A percentile compares a stretch with the other conserved stretches of the same genome.
These are phyloP conservation scores for Thermophis baileyi DNA, from an alignment of 2,113 vertebrate species.

Conservation along the genomic window DNA sequence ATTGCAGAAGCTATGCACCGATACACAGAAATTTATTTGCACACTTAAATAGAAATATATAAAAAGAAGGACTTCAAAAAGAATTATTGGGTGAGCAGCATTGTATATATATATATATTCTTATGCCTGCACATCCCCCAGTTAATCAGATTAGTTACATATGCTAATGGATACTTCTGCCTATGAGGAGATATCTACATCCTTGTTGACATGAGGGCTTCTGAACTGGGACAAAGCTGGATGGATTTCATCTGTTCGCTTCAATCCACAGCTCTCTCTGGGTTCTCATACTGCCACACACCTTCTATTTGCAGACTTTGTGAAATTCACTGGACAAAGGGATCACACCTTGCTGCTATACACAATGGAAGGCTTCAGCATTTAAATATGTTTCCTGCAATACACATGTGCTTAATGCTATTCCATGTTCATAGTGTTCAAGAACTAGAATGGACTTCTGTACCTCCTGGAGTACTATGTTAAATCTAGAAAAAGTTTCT, in stretches of 20 bases:
- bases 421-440: not conserved
- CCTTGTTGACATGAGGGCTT: not conserved
- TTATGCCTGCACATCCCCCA: conserved; percentile 4
- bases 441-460: not conserved
- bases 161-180: not conserved
- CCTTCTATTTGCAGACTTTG: not conserved
- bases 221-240: not conserved
- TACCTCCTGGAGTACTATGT: not conserved
- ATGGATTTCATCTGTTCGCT: not conserved
- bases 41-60: not conserved
- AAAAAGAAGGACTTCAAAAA: not conserved
- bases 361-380: not conserved
- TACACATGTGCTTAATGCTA: not conserved
- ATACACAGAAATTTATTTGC: not conserved
- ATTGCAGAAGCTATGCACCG: not conserved
- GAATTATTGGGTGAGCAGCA: conserved; percentile 10
- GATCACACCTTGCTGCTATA: not conserved
- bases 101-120: not conserved
- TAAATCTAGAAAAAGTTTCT: not conserved
- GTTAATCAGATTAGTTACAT: not conserved
- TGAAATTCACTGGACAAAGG: not conserved
- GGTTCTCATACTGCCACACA: not conserved
- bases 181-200: not conserved
- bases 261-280: not conserved
- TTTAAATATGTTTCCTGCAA: not conserved